Base-by-base conservation (phyloP, 2,888 invertebrate genomes). In the Sphinx pinastri region DNA sequence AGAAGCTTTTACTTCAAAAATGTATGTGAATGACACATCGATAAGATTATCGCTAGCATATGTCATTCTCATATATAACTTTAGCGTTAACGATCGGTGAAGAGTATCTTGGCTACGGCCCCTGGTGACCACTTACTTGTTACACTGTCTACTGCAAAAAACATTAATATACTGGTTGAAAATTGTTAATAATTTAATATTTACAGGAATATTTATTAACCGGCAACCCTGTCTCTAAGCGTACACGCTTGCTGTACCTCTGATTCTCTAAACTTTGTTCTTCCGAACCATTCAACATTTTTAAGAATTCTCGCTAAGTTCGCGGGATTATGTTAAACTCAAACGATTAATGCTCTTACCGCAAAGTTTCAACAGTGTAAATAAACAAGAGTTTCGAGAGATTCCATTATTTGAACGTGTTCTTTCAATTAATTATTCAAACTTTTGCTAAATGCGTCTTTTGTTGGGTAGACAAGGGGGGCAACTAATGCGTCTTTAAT, bases 341-440 rank as follows among this genome's bases (percentile, higher is more conserved):
- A 47, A 60, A 63, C 63, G 63, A 63, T 63, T 63, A 63, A 63
- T 63, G 49, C 47, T 19, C 47, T 63, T 7, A 19, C 63, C 49
- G 19, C 47, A 49, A 63, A 63, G 47, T 47, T 63, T 63, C 47
- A 19, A 63, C 49, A 63, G 63, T 63, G 63, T 63, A 25, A 63
- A 45, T 63, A 63, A 63, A 63, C 49, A 63, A 19, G 63, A 63
- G 49, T 63, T 63, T 47, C 49, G 47, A 11, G 60, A 45, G 60
- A 63, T 47, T 47, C 47, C 19, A 49, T 63, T 19, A 63, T 49
- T 63, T 49, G 19, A 47, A 47, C 47, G 16, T 47, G 63, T 63
- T 49, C 47, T 63, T 47, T 60, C 60, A 16, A 60, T 63, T 63
- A 63, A 19, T 63, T 19, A 19, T 63, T 63, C 16, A 7, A n/a